A percentile compares a stretch with the other conserved stretches of the same genome.
These are phyloP conservation scores for Cataglyphis livida DNA, from an alignment of 2,888 invertebrate genomes.

Conservation along the genomic window DNA sequence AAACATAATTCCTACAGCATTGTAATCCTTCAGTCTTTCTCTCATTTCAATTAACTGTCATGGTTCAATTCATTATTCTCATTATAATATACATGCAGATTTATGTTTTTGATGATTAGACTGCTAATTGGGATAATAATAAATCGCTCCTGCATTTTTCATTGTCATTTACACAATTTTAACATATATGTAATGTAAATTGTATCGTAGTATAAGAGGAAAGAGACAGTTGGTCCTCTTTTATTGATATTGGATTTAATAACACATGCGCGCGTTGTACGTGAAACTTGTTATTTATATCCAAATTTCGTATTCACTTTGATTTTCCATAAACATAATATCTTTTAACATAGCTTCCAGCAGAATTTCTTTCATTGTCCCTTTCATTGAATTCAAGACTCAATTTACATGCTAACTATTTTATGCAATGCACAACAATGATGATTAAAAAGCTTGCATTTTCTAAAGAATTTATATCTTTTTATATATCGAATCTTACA, in stretches of 20 bases:
- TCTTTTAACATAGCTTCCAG: conserved; percentile 16
- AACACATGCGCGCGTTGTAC: conserved; percentile 27
- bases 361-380: conserved; percentile 33
- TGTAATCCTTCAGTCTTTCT: conserved; percentile 83
- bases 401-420: conserved; percentile 49
- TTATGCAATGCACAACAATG: conserved; percentile 53
- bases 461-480: conserved; percentile 45
- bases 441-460: conserved; percentile 56
- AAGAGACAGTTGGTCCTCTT: conserved; percentile 68
- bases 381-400: conserved; percentile 14
- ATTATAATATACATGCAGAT: conserved; percentile 62
- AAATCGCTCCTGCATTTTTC: conserved; percentile 37
- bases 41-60: conserved; percentile 83
- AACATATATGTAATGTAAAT: conserved; percentile 48
- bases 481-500: conserved; percentile 45
- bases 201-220: conserved; percentile 58
- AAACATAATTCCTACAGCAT: conserved; percentile 69
- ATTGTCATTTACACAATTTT: conserved; percentile 43
- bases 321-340: conserved; percentile 12
- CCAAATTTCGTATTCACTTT: conserved; percentile 16
- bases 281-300: conserved; percentile 48
- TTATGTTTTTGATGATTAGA: conserved; percentile 71
- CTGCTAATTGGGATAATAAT: conserved; percentile 60
- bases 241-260: conserved; percentile 53
- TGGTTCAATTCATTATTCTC: conserved; percentile 77